A percentile compares a stretch with the other conserved stretches of the same genome.
Evolutionary conservation across 2,888 invertebrate species (phyloP).

Genomic region (Pheosia tremula): DNA sequence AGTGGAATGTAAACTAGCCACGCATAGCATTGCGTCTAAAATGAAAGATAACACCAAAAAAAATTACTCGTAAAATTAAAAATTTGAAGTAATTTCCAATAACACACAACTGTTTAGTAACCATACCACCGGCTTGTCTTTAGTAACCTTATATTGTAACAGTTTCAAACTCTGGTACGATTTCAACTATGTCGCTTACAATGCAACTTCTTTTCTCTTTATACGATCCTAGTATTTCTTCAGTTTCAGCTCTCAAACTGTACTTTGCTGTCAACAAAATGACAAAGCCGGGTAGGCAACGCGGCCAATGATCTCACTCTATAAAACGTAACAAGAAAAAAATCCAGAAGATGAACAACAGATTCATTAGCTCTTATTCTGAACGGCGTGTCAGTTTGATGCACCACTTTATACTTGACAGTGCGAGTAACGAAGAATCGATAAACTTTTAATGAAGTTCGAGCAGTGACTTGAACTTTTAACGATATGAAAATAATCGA

Average conservation of each 20-base stretch:
- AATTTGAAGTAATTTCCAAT: no score
- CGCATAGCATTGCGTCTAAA: neutral
- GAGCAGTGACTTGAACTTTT: conserved; percentile 1
- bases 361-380: conserved; percentile 20
- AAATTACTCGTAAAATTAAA: no score
- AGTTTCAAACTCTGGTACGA: no score
- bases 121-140: no score
- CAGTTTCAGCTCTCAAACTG: no score
- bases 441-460: conserved; percentile 11
- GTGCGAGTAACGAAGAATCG: conserved; percentile 7
- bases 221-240: no score
- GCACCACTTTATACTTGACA: conserved; percentile 6
- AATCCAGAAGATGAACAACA: conserved; percentile 15
- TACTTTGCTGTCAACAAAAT: no score
- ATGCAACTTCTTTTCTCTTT: no score
- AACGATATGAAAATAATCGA: neutral
- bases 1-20: neutral
- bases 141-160: no score
- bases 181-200: no score
- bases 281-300: neutral
- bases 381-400: conserved; percentile 16
- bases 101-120: no score
- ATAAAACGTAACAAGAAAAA: neutral
- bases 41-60: neutral
- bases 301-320: neutral